Conservation (phyloP, 1,140 invertebrate genomes). For the Hycleus phaleratus region DNA sequence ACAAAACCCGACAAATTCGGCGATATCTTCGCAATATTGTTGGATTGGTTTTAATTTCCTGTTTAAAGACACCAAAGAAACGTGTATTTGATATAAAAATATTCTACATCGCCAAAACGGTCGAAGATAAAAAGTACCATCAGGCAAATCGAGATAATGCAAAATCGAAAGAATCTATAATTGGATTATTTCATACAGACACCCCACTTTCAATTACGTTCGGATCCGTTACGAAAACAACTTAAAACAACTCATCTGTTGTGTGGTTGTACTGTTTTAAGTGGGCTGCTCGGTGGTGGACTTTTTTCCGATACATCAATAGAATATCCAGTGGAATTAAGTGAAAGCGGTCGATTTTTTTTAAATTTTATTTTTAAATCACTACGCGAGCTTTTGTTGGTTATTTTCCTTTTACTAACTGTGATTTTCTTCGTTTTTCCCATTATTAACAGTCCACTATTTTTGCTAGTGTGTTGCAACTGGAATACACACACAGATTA, state of each 20-base stretch:
- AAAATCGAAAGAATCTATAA: slow-evolving; percentile 19
- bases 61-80: no score
- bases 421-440: no score
- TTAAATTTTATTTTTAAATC: not conserved
- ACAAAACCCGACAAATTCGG: no score
- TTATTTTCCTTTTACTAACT: no score
- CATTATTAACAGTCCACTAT: no score
- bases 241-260: slow-evolving; percentile 16
- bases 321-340: slow-evolving; percentile 9
- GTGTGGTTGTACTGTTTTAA: slow-evolving; percentile 5
- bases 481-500: slow-evolving; percentile 9
- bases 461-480: no score
- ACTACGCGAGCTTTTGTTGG: no score
- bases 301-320: slow-evolving; percentile 13
- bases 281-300: not conserved
- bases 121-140: no score
- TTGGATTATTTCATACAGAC: slow-evolving; percentile 20
- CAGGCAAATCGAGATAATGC: not conserved
- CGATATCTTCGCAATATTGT: no score
- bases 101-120: no score
- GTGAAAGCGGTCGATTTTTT: slow-evolving; percentile 17
- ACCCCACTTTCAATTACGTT: slow-evolving; percentile 16
- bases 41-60: no score
- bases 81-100: no score
- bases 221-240: slow-evolving; percentile 19